A percentile compares a stretch with the other conserved stretches of the same genome.
Conservation (phyloP, 2,888 invertebrate species). For the Drosophila merina region DNA sequence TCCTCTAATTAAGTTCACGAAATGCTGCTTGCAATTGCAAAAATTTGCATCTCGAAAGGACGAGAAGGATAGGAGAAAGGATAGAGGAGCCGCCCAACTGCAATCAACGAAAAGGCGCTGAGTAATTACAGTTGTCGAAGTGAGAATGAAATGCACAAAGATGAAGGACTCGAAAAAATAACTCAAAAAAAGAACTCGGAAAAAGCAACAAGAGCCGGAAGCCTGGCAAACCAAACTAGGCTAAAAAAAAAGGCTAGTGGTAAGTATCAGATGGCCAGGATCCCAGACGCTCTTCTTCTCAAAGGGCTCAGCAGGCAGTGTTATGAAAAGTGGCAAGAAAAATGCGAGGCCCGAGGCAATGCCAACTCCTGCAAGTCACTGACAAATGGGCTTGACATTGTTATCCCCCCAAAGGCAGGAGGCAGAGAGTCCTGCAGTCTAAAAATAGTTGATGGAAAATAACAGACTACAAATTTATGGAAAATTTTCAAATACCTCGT, state of each 20-base stretch:
- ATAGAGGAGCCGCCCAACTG: conserved; percentile 1
- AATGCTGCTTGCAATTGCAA: conserved; percentile 15
- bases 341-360: conserved; percentile 7
- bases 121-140: conserved; percentile 55
- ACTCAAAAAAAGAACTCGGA: no score
- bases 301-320: conserved; percentile 9
- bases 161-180: not conserved
- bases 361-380: conserved; percentile 36
- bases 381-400: conserved; percentile 43
- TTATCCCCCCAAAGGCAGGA: conserved; percentile 19
- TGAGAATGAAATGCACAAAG: not conserved
- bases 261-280: conserved; percentile 10
- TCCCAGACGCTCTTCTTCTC: conserved; percentile 10
- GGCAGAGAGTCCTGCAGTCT: not conserved
- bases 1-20: conserved; percentile 36
- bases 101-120: conserved; percentile 63
- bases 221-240: not conserved
- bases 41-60: conserved; percentile 31
- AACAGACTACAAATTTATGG: not conserved
- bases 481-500: not conserved
- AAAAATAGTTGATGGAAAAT: not conserved
- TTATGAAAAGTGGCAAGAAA: conserved; percentile 16
- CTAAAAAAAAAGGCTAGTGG: no score
- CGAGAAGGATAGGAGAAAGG: not conserved
- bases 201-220: conserved; percentile 8